Evolutionary conservation across 2,888 invertebrate genomes (phyloP).

Genomic region (Nymphalis polychloros): DNA sequence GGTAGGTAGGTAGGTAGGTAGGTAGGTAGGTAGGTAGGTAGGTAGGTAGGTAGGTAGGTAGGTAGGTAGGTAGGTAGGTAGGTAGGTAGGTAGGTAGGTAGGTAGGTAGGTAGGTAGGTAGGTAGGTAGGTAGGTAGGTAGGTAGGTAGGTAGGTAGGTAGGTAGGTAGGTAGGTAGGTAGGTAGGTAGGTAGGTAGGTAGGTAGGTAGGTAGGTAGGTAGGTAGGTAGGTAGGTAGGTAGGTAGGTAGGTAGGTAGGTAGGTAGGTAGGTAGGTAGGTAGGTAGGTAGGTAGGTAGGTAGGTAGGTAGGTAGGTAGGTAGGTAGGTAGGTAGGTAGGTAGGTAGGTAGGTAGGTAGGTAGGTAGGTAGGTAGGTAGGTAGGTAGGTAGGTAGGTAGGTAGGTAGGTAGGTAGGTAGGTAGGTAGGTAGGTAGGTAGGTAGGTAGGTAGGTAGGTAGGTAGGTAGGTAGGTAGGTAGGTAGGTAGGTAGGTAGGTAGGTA

Average conservation of each 20-base stretch:
- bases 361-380: neutral
- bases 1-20: constrained; percentile 1
- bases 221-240: constrained; percentile 1
- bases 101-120: constrained; percentile 1
- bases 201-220: constrained; percentile 1
- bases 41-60: constrained; percentile 1
- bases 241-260: constrained; percentile 1
- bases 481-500: constrained; percentile 3
- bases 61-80: constrained; percentile 1
- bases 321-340: constrained; percentile 1
- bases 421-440: constrained; percentile 3
- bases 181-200: constrained; percentile 1
- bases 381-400: constrained; percentile 3
- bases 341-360: constrained; percentile 1
- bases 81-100: constrained; percentile 1
- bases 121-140: constrained; percentile 1
- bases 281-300: constrained; percentile 1
- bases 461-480: constrained; percentile 3
- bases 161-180: constrained; percentile 1
- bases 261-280: constrained; percentile 1
- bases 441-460: constrained; percentile 3
- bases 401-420: constrained; percentile 3
- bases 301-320: constrained; percentile 1
- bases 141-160: constrained; percentile 1
- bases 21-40: constrained; percentile 1